Conservation (phyloP, 2,888 invertebrate species). For the Luffia ferchaultella region DNA sequence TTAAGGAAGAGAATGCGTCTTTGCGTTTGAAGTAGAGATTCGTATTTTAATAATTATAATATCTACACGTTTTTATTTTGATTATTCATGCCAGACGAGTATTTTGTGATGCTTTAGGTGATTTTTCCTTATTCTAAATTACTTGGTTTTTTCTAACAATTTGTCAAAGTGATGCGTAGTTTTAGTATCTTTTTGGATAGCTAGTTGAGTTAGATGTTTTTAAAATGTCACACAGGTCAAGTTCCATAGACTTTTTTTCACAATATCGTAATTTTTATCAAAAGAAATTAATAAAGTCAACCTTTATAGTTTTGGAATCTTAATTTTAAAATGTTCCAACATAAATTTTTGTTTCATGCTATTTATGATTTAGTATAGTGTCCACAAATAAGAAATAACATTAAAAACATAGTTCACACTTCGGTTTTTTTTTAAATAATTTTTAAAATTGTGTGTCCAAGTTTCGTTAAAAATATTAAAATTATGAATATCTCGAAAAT, state of each 20-base stretch:
- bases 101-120: neutral
- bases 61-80: no score
- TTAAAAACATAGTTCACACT: no score
- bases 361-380: no score
- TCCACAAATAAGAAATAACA: no score
- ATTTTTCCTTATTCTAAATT: neutral
- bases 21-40: neutral
- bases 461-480: neutral
- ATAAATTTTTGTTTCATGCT: no score
- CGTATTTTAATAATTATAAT: no score
- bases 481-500: no score
- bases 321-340: neutral
- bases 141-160: no score
- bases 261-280: no score
- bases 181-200: neutral
- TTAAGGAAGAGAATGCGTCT: neutral
- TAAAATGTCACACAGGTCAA: neutral
- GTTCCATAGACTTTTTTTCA: neutral
- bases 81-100: neutral
- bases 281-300: neutral
- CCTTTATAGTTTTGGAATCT: neutral
- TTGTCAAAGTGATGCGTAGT: neutral
- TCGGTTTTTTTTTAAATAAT: neutral
- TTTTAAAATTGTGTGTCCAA: neutral
- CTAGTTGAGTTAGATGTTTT: neutral